Percentiles rank a stretch among this genome's conserved stretches.
Evolutionary conservation across 2,113 vertebrate genomes (phyloP).

Genomic region (Rana temporaria): DNA sequence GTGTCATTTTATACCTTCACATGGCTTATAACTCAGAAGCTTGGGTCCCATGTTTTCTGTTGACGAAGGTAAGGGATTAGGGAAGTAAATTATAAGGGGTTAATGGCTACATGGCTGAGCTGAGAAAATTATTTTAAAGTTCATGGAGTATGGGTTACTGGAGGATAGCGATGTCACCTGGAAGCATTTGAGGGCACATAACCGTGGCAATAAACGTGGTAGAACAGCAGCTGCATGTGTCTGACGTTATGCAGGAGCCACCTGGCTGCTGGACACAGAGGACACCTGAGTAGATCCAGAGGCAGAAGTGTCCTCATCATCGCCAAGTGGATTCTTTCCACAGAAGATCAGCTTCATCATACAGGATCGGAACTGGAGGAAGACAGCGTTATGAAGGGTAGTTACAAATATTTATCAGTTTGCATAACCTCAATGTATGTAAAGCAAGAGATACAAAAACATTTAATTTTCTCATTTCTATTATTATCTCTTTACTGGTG

Average conservation of each 20-base stretch:
- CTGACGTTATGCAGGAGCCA: constrained; percentile 59
- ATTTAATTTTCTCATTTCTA: too few species aligned
- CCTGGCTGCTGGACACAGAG: constrained; percentile 68
- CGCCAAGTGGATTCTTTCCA: constrained; percentile 67
- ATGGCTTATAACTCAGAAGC: background rate
- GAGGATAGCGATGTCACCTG: background rate
- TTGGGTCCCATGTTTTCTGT: background rate
- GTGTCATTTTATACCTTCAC: background rate
- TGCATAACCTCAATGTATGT: too few species aligned
- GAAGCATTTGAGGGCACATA: constrained; percentile 37
- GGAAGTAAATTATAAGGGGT: background rate
- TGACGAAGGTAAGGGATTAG: background rate
- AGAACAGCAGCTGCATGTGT: constrained; percentile 6
- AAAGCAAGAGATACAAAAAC: too few species aligned
- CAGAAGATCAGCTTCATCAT: constrained; percentile 63
- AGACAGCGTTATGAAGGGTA: background rate
- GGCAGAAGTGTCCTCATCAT: constrained; percentile 68
- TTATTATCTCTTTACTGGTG: too few species aligned
- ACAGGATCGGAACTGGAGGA: constrained; percentile 58
- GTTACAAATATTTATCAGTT: too few species aligned
- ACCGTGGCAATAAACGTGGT: constrained; percentile 33
- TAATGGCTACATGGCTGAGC: constrained; percentile 14
- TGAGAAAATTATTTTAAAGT: background rate
- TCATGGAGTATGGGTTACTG: constrained; percentile 20
- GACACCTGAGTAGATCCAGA: constrained; percentile 76